Conservation (phyloP, 2,113 vertebrate species). For the Thomomys bottae region DNA sequence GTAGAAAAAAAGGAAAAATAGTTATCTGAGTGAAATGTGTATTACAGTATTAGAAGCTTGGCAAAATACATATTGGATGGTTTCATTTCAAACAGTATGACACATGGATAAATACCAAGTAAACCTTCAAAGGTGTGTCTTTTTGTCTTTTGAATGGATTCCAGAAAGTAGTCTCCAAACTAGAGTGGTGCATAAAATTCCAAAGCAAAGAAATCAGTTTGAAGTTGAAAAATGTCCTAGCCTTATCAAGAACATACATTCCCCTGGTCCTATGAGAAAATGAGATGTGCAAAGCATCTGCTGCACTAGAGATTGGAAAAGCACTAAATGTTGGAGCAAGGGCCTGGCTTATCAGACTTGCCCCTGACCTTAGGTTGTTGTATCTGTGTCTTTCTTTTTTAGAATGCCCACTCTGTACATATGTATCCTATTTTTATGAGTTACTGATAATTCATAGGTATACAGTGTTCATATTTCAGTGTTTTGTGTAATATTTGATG, state of each 20-base stretch:
- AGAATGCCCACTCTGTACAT: not conserved
- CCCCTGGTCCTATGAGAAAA: not conserved
- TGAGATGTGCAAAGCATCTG: not conserved
- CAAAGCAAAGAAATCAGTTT: not conserved
- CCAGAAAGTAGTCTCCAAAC: slow-evolving; percentile 18
- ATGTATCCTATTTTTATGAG: not conserved
- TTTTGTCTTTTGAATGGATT: not conserved
- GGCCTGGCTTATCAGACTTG: not conserved
- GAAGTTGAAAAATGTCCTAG: not conserved
- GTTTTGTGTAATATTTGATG: not conserved
- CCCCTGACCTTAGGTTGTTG: not conserved
- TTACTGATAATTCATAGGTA: not conserved
- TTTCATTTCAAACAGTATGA: not conserved
- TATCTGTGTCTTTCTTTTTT: not conserved
- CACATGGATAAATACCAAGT: not conserved
- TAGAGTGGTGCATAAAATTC: not conserved
- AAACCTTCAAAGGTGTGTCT: not conserved
- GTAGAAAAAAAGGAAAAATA: not conserved
- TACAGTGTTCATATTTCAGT: slow-evolving; percentile 16
- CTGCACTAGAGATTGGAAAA: not conserved
- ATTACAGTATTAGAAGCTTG: not conserved
- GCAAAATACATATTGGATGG: not conserved
- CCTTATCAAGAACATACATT: not conserved
- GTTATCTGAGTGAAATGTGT: no score
- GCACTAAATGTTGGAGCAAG: not conserved